phyloP scores from a whole-genome alignment of 2,888 invertebrate genomes.

The Elegia similella region DNA sequence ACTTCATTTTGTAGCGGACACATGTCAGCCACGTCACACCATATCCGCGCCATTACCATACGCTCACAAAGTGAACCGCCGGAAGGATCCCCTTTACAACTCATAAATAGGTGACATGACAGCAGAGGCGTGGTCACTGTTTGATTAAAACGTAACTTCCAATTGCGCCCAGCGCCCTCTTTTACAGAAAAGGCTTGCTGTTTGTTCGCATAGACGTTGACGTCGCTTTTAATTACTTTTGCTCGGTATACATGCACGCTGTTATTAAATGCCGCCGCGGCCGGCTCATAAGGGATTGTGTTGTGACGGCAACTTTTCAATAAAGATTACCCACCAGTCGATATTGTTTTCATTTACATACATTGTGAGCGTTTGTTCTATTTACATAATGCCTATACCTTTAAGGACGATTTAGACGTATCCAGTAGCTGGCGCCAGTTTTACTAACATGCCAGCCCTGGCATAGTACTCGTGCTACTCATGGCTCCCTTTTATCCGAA shows the following conservation, averaged over 20 bases:
- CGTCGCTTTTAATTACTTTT: conserved; percentile 67
- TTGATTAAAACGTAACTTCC: conserved; percentile 73
- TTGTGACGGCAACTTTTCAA: conserved; percentile 32
- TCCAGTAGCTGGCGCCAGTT: too few relatives aligned
- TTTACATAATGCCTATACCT: conserved; percentile 13
- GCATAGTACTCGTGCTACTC: too few relatives aligned
- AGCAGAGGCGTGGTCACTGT: conserved; percentile 65
- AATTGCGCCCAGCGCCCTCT: conserved; percentile 52
- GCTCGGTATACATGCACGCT: conserved; percentile 54
- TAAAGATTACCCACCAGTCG: conserved; percentile 29
- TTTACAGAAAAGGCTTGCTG: conserved; percentile 48
- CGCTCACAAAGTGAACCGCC: conserved; percentile 57
- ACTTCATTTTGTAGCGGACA: conserved; percentile 71
- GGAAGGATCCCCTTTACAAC: conserved; percentile 63
- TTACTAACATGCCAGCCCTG: too few relatives aligned
- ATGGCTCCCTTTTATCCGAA: too few relatives aligned
- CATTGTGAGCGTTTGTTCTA: conserved; percentile 8
- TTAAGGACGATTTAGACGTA: background rate
- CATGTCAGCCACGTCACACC: conserved; percentile 71
- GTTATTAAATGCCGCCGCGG: conserved; percentile 50
- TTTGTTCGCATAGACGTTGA: conserved; percentile 50
- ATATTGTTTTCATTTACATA: conserved; percentile 24
- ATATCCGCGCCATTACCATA: conserved; percentile 71
- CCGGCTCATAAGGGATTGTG: conserved; percentile 43
- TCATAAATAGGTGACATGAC: conserved; percentile 67